Evolutionary conservation across 2,888 invertebrate genomes (phyloP).

Genomic region (Dryobotodes eremita): DNA sequence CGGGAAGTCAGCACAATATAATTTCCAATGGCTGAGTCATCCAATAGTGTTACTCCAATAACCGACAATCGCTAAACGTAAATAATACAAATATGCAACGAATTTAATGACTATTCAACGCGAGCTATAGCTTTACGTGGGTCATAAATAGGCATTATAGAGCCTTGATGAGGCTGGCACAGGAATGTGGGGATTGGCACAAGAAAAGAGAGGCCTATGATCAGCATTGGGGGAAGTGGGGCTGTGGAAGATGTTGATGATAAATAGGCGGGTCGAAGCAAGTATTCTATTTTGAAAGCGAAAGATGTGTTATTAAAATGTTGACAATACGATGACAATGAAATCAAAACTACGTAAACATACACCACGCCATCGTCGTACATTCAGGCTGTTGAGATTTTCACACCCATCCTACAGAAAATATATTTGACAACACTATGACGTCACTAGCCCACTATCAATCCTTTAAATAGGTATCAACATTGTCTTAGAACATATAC

Average conservation of each 20-base stretch:
- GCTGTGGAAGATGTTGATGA: neutral
- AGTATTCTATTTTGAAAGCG: slow-evolving; percentile 29
- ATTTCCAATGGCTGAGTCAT: neutral
- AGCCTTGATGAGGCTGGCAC: neutral
- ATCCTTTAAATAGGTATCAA: slow-evolving; percentile 7
- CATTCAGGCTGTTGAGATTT: neutral
- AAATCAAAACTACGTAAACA: neutral
- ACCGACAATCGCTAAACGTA: neutral
- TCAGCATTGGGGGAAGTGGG: neutral
- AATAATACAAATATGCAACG: slow-evolving; percentile 7
- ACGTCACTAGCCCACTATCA: slow-evolving; percentile 12
- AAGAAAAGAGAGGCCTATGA: neutral
- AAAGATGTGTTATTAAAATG: neutral
- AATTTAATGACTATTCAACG: neutral
- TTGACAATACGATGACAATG: neutral
- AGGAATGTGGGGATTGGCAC: neutral
- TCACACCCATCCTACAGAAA: neutral
- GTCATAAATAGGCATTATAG: neutral
- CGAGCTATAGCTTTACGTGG: neutral
- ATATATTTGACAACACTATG: slow-evolving; percentile 12
- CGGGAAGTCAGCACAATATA: neutral
- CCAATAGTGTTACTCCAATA: neutral
- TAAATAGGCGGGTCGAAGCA: neutral
- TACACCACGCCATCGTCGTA: neutral
- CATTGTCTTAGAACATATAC: neutral